Evolutionary conservation across 1,140 invertebrate genomes (phyloP), one percentile per base, ranked within the genome.

Genomic region (Eumaeus atala): DNA sequence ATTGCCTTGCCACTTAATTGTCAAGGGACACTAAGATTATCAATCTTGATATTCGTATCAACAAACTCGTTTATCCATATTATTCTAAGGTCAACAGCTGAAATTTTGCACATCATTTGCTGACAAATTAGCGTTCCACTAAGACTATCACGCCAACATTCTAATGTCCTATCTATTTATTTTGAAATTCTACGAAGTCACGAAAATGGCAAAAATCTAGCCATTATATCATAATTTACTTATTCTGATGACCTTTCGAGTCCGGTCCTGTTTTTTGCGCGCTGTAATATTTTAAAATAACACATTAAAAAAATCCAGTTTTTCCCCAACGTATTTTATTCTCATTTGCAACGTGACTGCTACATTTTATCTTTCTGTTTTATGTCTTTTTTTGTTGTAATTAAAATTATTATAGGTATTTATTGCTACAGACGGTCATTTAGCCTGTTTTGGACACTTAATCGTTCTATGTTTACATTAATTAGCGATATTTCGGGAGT

Each of bases 401-500:
- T 83, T 83, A 82, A 80, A 83, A 86, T 72, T 81, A 86, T 86
- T 86, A 84, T 83, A 84, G 72, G 76, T 86, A 86, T 83, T 86
- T 86, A 86, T 84, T 77, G 70, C 83, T 62, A 57, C 66, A 54
- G 69, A 64, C 59, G 64, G 66, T 73, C 79, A 79, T 81, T 84
- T 72, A 56, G 67, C 55, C 59, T 81, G 82, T 84, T 81, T 75
- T 72, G 68, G 53, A 67, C 54, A 67, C 67, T 77, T 84, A 86
- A 86, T 84, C 81, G 83, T 71, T 79, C 62, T 67, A 62, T 84
- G 79, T 86, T 86, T 78, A 86, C 81, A 84, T 84, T 86, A 84
- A 86, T 86, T 86, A 84, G 70, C 66, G 56, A 84, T 80, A 81
- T 77, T 82, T 84, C 76, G 77, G 67, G 69, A 74, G 62, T 72